phyloP scores from a whole-genome alignment of 1,140 invertebrate genomes.

The Leptopilina clavipes region DNA sequence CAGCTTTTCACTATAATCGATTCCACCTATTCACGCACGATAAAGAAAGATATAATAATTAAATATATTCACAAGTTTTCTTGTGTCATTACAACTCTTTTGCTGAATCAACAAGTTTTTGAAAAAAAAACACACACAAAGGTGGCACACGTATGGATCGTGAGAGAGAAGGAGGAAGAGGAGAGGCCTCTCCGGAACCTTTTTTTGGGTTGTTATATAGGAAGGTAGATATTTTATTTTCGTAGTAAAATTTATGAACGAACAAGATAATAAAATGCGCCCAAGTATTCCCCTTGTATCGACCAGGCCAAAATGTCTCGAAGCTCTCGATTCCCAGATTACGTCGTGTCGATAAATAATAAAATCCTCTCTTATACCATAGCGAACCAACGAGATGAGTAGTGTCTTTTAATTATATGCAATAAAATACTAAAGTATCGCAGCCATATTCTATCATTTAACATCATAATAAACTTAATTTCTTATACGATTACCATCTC shows the following conservation, averaged over 20 bases:
- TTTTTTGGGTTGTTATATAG: conserved; percentile 20
- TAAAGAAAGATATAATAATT: neutral
- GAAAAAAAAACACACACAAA: neutral
- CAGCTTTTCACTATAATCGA: too few relatives aligned
- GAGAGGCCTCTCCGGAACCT: neutral
- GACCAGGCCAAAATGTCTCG: conserved; percentile 48
- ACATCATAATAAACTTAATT: conserved; percentile 27
- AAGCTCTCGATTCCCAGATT: conserved; percentile 59
- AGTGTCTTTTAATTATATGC: conserved; percentile 46
- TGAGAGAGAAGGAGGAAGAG: neutral
- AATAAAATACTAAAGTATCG: conserved; percentile 22
- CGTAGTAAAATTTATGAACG: conserved; percentile 70
- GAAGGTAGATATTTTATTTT: conserved; percentile 62
- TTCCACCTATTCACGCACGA: neutral
- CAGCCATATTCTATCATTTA: neutral
- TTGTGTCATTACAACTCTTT: neutral
- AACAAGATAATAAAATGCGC: conserved; percentile 67
- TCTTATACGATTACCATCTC: neutral
- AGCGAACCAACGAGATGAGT: conserved; percentile 31
- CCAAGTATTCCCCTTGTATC: conserved; percentile 57
- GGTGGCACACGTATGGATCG: neutral
- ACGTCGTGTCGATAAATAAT: conserved; percentile 64
- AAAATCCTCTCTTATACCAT: conserved; percentile 43
- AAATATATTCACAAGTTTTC: neutral
- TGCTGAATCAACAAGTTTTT: conserved; percentile 13